A percentile compares a stretch with the other conserved stretches of the same genome.
Conservation (phyloP, 2,888 invertebrate species). For the Lottia scabra region DNA sequence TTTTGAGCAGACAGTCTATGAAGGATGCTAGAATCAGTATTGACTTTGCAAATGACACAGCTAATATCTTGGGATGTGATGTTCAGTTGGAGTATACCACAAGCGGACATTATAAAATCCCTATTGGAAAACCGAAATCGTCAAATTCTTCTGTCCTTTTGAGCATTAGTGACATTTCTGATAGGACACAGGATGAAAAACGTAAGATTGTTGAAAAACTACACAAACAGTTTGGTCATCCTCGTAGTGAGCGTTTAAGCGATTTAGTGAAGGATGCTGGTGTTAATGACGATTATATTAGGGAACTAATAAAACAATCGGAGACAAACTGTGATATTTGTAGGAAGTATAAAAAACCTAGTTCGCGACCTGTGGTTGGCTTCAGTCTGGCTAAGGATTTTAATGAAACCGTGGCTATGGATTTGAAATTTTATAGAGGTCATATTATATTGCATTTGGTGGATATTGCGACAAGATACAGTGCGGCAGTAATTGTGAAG, state of each 20-base stretch:
- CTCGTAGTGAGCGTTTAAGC: too few species aligned
- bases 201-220: too few species aligned
- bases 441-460: neutral
- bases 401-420: slow-evolving; percentile 1
- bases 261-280: too few species aligned
- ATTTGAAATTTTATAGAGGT: neutral
- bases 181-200: too few species aligned
- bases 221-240: too few species aligned
- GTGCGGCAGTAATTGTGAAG: neutral
- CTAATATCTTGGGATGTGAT: neutral
- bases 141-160: too few species aligned
- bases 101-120: neutral
- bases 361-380: neutral
- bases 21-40: neutral
- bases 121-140: neutral
- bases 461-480: slow-evolving; percentile 8
- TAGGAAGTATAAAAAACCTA: neutral
- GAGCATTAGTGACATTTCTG: too few species aligned
- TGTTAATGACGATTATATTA: too few species aligned
- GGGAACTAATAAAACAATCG: too few species aligned
- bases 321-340: neutral
- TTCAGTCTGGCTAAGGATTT: neutral
- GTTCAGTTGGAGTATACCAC: neutral
- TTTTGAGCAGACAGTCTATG: neutral
- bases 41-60: neutral